These are phyloP conservation scores for Delphinus delphis DNA, from an alignment of 2,113 vertebrate genomes.

Conservation along the genomic window DNA sequence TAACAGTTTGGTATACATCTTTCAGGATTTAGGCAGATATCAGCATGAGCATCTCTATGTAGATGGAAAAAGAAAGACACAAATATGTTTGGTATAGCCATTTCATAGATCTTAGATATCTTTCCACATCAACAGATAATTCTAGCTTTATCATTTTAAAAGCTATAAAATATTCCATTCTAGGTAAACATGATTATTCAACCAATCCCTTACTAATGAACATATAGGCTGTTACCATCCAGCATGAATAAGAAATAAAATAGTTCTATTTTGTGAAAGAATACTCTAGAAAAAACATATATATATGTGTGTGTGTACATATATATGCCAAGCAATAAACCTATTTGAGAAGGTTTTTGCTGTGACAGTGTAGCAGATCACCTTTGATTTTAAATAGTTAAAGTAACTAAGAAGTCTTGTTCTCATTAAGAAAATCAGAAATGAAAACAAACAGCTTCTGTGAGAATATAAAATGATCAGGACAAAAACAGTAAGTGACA, in stretches of 20 bases:
- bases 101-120: background rate
- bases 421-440: background rate
- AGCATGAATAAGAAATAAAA: slow-evolving; percentile 2
- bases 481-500: background rate
- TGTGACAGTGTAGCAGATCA: background rate
- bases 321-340: background rate
- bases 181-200: background rate
- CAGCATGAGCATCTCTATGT: background rate
- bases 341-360: background rate
- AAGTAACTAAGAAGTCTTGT: background rate
- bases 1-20: background rate
- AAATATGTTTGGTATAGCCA: background rate
- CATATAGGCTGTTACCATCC: background rate
- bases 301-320: background rate
- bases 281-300: background rate
- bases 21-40: background rate
- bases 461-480: background rate
- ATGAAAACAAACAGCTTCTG: background rate
- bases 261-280: background rate
- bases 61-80: background rate
- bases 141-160: background rate
- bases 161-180: background rate
- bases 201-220: background rate
- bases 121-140: background rate
- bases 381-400: background rate